Evolutionary conservation across 2,888 invertebrate genomes (phyloP), one percentile per base, ranked within the genome.

Genomic region (Blastobasis lacticolella): DNA sequence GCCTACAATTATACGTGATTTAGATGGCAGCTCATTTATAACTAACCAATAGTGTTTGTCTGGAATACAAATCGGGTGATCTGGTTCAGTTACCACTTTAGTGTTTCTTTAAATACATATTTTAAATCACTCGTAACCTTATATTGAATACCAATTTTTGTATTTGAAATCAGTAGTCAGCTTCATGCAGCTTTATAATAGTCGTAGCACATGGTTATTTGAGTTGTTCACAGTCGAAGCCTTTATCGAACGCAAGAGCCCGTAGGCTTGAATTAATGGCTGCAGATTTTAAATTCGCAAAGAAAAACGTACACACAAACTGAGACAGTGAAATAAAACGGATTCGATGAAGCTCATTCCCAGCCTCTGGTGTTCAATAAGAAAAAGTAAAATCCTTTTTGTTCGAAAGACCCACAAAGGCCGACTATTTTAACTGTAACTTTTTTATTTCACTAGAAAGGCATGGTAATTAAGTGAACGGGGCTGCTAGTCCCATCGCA

Each of bases 1-100:
- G 74, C 69, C 73, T 72, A 74, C 74, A 75, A 81, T 81, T 78
- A 81, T 63, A 64, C 64, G 69, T 84, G 84, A 86, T 86, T 86
- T 86, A 86, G 76, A 66, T 78, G 83, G 67, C 80, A 73, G 81
- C 73, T 72, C 78, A 76, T 85, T 73, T 77, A 72, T 82, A 75
- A 74, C 54, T 57, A 61, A 67, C 72, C 73, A 81, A 78, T 81
- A 78, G 70, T 67, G 72, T 70, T 72, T 65, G 53, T 37, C n/a
- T 48, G 38, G 10, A 44, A 44, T 23, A 23, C 23, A 23, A 1
- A 23, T 2, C 23, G 23, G 23, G 23, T 23, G 23, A 23, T 23
- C 23, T 23, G 23, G 23, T 23, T 23, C 23, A 23, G 23, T 23
- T 23, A 23, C 23, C 23, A 23, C 23, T 23, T 23, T 23, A 23